Evolutionary conservation across 2,888 invertebrate species (phyloP), one percentile per base, ranked within the genome.

Genomic region (Drosophila lutescens): DNA sequence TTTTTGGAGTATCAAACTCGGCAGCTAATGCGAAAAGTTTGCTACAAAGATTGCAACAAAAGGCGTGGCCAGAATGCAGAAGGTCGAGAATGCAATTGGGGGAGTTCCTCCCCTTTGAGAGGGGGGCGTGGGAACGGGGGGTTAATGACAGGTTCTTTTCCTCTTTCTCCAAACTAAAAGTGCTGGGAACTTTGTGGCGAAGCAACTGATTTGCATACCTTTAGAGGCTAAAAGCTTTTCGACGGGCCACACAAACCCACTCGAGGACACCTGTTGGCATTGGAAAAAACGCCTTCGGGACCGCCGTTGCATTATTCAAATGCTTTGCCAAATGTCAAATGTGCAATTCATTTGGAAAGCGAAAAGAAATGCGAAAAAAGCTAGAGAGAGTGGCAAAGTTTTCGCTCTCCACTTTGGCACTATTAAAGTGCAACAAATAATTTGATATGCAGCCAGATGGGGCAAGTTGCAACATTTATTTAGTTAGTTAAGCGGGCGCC

Each of bases 21-120:
- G 62, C 61, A 83, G 72, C 75, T 83, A 86, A 86, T 86, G 86
- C 74, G 83, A 86, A 83, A 83, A 86, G 66, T 83, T 75, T 73
- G 59, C 55, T 47, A 51, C 75, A 69, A 86, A 76, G 83, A 80
- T 74, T 78, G 68, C 77, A 77, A 65, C 54, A 71, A 69, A 66
- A 57, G 55, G 58, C 73, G 53, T 67, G 73, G 59, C 47, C 57
- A 58, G 73, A 59, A 72, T 71, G 69, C 57, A 66, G 40, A 68
- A 41, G 51, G 51, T 66, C 34, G 63, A 23, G 49, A 54, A 43
- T 38, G 46, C 41, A 12, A 20, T 13, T 10, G 13, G 23, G 32
- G 12, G 5, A 15, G 59, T 51, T 50, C 20, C 20, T 2, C 26
- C 15, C n/a, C 4, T 10, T 6, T 17, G n/a, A 2, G 10, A 2